A percentile compares a stretch with the other conserved stretches of the same genome.
phyloP scores from a whole-genome alignment of 1,140 invertebrate species.

The Cyrtorhinus lividipennis region DNA sequence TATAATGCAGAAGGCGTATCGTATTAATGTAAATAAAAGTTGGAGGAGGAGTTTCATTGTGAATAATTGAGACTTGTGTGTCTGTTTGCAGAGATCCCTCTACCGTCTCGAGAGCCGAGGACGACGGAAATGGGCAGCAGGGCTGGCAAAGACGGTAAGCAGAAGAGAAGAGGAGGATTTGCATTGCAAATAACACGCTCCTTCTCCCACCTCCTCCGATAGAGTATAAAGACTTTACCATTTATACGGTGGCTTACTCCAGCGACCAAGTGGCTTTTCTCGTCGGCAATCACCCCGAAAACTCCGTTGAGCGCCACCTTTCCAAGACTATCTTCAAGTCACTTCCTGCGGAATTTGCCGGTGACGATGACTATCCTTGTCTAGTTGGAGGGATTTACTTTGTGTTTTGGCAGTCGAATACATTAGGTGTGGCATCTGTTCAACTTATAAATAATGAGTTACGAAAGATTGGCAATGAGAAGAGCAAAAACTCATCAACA shows the following conservation, averaged over 20 bases:
- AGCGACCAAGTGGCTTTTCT: neutral
- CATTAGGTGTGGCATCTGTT: too few species aligned
- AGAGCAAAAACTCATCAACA: too few species aligned
- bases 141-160: conserved; percentile 47
- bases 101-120: conserved; percentile 46
- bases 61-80: conserved; percentile 19
- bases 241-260: neutral
- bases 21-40: conserved; percentile 9
- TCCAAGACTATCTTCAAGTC: too few species aligned
- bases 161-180: conserved; percentile 1
- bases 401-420: too few species aligned
- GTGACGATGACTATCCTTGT: too few species aligned
- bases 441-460: too few species aligned
- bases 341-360: too few species aligned
- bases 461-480: too few species aligned
- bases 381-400: too few species aligned
- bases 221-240: conserved; percentile 3
- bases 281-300: neutral
- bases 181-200: conserved; percentile 9
- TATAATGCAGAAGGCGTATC: conserved; percentile 2
- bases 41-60: conserved; percentile 1
- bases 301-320: neutral
- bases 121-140: conserved; percentile 49
- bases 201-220: neutral
- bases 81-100: conserved; percentile 45